These are phyloP conservation scores for Mormyrus iriodes DNA, from an alignment of 2,113 vertebrate species.

Conservation along the genomic window DNA sequence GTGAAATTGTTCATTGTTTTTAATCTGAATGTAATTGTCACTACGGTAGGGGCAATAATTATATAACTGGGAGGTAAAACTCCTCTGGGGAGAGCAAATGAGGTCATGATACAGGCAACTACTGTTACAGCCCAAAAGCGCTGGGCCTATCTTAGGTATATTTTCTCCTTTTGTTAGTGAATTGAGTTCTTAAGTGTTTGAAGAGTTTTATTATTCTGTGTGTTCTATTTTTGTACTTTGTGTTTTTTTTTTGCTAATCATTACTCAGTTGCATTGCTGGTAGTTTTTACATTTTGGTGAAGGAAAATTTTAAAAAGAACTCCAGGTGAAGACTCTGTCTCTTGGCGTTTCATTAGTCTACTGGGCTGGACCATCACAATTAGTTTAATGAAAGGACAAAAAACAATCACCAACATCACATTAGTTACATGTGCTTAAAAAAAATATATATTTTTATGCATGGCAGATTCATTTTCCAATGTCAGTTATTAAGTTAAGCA, in stretches of 20 bases:
- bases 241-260: not conserved
- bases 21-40: not conserved
- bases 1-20: not conserved
- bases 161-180: not conserved
- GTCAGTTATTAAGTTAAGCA: not conserved
- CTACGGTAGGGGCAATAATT: not conserved
- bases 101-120: not conserved
- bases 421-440: not conserved
- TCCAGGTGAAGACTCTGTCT: not conserved
- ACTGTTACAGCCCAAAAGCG: not conserved
- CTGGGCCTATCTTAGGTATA: not conserved
- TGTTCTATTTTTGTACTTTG: not conserved
- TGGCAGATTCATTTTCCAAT: not conserved
- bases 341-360: not conserved
- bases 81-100: not conserved
- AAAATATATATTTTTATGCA: not conserved
- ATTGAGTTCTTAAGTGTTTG: not conserved
- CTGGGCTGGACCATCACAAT: not conserved
- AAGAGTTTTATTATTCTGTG: not conserved
- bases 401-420: not conserved
- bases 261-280: not conserved
- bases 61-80: not conserved
- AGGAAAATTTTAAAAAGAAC: not conserved
- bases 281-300: not conserved
- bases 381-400: not conserved